These are phyloP conservation scores for Pandemis cinnamomeana DNA, from an alignment of 2,888 invertebrate species.

Conservation along the genomic window DNA sequence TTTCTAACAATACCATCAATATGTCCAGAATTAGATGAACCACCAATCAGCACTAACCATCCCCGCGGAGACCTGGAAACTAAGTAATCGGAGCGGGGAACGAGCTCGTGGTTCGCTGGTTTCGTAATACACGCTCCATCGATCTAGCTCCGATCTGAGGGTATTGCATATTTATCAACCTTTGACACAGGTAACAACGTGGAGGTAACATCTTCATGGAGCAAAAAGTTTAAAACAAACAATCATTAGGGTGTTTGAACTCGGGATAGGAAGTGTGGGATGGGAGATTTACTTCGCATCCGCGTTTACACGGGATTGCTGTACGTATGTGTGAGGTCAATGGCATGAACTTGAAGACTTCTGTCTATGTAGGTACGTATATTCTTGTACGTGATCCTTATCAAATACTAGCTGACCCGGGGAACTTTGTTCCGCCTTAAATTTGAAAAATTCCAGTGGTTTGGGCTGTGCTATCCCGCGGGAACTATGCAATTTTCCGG, in stretches of 20 bases:
- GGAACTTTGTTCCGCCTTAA: too few species aligned
- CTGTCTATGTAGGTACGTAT: too few species aligned
- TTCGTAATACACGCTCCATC: conserved; percentile 73
- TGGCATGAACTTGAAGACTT: conserved; percentile 14
- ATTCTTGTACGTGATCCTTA: too few species aligned
- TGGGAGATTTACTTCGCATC: conserved; percentile 12
- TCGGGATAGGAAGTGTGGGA: conserved; percentile 49
- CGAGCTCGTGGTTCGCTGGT: conserved; percentile 55
- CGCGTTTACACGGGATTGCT: background rate
- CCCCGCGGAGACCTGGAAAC: conserved; percentile 36
- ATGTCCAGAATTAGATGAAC: conserved; percentile 63
- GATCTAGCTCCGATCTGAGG: conserved; percentile 76
- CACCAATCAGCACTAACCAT: conserved; percentile 30
- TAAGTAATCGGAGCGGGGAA: conserved; percentile 19
- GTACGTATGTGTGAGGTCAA: conserved; percentile 30
- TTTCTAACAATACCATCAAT: conserved; percentile 78
- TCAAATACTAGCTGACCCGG: too few species aligned
- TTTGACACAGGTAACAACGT: conserved; percentile 82
- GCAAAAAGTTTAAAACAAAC: conserved; percentile 72
- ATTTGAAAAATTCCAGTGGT: too few species aligned
- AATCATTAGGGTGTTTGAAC: conserved; percentile 67
- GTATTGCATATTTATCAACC: conserved; percentile 85
- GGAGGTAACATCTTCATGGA: conserved; percentile 79
- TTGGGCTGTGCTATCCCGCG: too few species aligned
- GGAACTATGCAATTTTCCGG: too few species aligned